phyloP scores from a whole-genome alignment of 1,140 invertebrate species.

The Pseudomyrmex pallidus region DNA sequence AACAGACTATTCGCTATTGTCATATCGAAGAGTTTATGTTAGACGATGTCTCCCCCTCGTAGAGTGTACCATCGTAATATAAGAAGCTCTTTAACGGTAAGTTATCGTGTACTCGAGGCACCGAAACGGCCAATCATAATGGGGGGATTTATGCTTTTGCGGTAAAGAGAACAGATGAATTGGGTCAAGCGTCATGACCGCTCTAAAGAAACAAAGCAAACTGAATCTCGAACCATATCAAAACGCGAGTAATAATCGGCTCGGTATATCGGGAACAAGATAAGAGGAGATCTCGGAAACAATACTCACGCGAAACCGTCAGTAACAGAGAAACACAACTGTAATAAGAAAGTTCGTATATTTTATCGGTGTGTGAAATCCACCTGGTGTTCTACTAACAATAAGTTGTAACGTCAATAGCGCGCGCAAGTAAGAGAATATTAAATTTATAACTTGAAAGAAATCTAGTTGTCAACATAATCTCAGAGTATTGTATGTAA shows the following conservation, averaged over 20 bases:
- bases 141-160: constrained; percentile 11
- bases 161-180: constrained; percentile 17
- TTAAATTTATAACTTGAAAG: constrained; percentile 3
- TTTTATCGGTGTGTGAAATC: not conserved
- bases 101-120: constrained; percentile 7
- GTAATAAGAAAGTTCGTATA: not conserved
- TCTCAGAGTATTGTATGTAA: not conserved
- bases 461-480: not conserved
- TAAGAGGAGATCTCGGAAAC: constrained; percentile 2
- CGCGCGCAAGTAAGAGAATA: not conserved
- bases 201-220: constrained; percentile 42
- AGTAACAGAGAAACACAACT: not conserved
- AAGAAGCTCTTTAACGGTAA: constrained; percentile 32
- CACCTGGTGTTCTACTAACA: not conserved
- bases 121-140: constrained; percentile 40
- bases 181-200: constrained; percentile 26
- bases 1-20: too few species aligned
- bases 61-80: constrained; percentile 1
- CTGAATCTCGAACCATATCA: not conserved
- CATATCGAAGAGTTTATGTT: not conserved
- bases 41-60: not conserved
- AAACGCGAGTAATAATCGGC: constrained; percentile 37
- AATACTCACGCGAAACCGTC: not conserved
- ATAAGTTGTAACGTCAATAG: not conserved
- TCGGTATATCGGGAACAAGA: not conserved